These are phyloP conservation scores for Hylaeus anthracinus DNA, from an alignment of 1,140 invertebrate genomes.

Conservation along the genomic window DNA sequence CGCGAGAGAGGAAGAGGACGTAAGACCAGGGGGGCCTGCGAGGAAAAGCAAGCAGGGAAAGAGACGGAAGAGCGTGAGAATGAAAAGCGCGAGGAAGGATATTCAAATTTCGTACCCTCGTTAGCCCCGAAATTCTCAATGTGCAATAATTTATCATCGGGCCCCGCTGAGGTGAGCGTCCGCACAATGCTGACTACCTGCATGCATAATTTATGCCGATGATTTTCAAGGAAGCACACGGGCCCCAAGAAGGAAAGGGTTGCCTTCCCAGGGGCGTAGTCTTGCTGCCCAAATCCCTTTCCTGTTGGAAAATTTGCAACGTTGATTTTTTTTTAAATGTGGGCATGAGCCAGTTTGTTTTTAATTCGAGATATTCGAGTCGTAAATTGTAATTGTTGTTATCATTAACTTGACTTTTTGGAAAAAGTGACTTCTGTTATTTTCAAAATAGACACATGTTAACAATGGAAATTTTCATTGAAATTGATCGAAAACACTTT, in stretches of 20 bases:
- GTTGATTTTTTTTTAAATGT: too few relatives aligned
- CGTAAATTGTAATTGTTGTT: too few relatives aligned
- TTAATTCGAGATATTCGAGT: too few relatives aligned
- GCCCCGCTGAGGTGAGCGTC: conserved; percentile 71
- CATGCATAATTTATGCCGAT: conserved; percentile 72
- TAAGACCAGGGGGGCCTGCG: conserved; percentile 36
- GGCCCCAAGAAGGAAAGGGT: conserved; percentile 61
- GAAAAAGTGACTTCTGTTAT: too few relatives aligned
- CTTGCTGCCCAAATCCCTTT: neutral
- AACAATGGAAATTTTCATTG: too few relatives aligned
- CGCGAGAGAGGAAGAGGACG: conserved; percentile 37
- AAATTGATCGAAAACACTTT: too few relatives aligned
- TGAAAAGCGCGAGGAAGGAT: conserved; percentile 74
- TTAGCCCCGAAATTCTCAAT: conserved; percentile 75
- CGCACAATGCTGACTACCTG: conserved; percentile 74
- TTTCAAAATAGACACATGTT: too few relatives aligned
- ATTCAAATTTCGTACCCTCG: conserved; percentile 80
- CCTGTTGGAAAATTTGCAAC: neutral
- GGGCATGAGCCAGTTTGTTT: too few relatives aligned
- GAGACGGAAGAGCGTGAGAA: conserved; percentile 72
- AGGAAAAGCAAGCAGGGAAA: conserved; percentile 50
- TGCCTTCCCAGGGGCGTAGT: conserved; percentile 53
- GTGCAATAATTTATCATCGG: conserved; percentile 79
- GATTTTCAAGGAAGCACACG: conserved; percentile 66
- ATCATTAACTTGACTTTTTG: too few relatives aligned